Evolutionary conservation across 1,140 invertebrate species (phyloP).

Genomic region (Leptestheria dahalacensis): DNA sequence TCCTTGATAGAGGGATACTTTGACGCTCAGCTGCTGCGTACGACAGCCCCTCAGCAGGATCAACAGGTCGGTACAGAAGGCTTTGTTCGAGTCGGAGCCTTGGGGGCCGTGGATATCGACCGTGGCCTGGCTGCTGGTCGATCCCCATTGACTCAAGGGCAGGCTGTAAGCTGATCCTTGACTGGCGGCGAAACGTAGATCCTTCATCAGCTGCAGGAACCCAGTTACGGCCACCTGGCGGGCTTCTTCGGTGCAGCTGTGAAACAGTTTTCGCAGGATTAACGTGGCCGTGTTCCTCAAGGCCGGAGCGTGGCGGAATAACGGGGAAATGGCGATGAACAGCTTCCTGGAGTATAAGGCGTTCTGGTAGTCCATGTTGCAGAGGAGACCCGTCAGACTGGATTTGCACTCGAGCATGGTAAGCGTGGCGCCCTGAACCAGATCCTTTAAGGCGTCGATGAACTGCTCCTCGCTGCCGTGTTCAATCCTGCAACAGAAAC

Average conservation of each 20-base stretch:
- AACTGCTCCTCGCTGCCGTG: background rate
- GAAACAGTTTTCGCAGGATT: slow-evolving; percentile 3
- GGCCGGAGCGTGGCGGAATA: background rate
- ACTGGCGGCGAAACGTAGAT: background rate
- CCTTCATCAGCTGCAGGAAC: slow-evolving; percentile 3
- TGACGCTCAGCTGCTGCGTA: background rate
- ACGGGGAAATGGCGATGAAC: background rate
- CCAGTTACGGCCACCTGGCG: slow-evolving; percentile 4
- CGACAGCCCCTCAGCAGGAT: background rate
- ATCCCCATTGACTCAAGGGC: background rate
- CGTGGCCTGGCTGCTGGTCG: slow-evolving; percentile 6
- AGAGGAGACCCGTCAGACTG: background rate
- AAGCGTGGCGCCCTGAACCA: background rate
- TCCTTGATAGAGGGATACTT: background rate
- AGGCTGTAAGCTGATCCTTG: background rate
- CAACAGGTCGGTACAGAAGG: slow-evolving; percentile 5
- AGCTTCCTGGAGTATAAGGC: background rate
- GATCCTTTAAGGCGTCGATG: background rate
- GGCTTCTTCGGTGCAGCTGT: slow-evolving; percentile 3
- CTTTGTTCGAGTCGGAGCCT: background rate
- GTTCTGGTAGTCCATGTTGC: slow-evolving; percentile 6
- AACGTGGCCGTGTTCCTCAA: background rate
- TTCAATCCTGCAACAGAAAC: background rate
- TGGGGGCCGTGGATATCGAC: background rate
- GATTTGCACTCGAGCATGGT: slow-evolving; percentile 4